Conservation (phyloP, 2,888 invertebrate genomes). For the Phanerotoma sp. region DNA sequence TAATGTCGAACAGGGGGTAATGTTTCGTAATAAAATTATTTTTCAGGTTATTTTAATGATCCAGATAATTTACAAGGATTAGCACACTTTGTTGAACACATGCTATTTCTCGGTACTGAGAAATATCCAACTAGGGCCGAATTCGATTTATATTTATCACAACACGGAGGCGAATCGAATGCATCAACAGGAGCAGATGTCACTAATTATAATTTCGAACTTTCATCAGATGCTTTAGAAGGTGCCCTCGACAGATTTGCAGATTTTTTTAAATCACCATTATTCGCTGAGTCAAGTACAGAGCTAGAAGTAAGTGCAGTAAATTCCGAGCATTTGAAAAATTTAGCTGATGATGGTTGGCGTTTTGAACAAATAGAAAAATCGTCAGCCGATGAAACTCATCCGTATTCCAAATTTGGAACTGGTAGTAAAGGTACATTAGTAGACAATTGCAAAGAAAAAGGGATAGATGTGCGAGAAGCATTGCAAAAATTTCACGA, state of each 20-base stretch:
- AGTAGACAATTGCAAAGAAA: constrained; percentile 73
- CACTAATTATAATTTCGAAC: constrained; percentile 93
- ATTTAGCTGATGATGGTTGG: constrained; percentile 86
- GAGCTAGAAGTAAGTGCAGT: constrained; percentile 95
- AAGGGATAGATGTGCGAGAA: constrained; percentile 82
- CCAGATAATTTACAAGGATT: constrained; percentile 87
- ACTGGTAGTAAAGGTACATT: constrained; percentile 85
- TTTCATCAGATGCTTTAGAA: constrained; percentile 77
- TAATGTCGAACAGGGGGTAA: too few species aligned
- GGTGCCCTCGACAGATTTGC: constrained; percentile 90
- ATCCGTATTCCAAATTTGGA: constrained; percentile 92
- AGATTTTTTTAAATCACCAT: constrained; percentile 91
- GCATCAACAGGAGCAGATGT: constrained; percentile 89
- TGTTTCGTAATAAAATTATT: too few species aligned
- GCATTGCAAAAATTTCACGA: constrained; percentile 88
- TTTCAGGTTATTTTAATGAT: constrained; percentile 80
- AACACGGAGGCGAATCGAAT: constrained; percentile 91
- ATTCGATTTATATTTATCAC: constrained; percentile 84
- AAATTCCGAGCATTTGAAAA: constrained; percentile 95
- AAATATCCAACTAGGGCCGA: constrained; percentile 93
- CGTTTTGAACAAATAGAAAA: constrained; percentile 87
- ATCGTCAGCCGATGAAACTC: constrained; percentile 72
- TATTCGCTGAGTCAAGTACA: constrained; percentile 90
- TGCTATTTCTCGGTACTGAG: constrained; percentile 95
- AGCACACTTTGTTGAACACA: constrained; percentile 99